Evolutionary conservation across 2,888 invertebrate genomes (phyloP).

Genomic region (Ceratothoa steindachneri): DNA sequence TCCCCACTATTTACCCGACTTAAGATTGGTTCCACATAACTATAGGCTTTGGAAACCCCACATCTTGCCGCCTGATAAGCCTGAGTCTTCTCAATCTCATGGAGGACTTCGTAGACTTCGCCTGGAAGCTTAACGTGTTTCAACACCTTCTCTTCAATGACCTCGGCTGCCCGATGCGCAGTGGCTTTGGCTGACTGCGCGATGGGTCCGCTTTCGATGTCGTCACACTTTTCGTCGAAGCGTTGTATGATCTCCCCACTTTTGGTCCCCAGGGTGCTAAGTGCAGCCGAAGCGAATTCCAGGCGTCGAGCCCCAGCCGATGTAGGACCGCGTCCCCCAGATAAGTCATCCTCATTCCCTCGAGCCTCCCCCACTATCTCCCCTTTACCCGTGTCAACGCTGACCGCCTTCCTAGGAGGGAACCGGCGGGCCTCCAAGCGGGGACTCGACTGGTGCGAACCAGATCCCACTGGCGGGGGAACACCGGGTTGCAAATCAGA

Average conservation of each 20-base stretch:
- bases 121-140: constrained; percentile 29
- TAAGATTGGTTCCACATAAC: constrained; percentile 45
- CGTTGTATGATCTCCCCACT: constrained; percentile 31
- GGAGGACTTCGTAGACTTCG: constrained; percentile 37
- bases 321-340: constrained; percentile 11
- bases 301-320: background rate
- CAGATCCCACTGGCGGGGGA: background rate
- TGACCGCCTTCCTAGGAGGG: constrained; percentile 22
- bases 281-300: constrained; percentile 21
- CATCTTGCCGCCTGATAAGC: constrained; percentile 40
- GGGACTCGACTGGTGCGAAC: background rate
- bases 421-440: constrained; percentile 5
- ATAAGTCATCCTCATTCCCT: background rate
- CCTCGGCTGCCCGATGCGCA: constrained; percentile 31
- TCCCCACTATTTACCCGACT: constrained; percentile 40
- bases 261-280: constrained; percentile 22
- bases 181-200: constrained; percentile 41
- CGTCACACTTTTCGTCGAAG: constrained; percentile 31
- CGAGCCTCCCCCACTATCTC: too few species aligned
- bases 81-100: constrained; percentile 41
- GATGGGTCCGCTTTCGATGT: constrained; percentile 34
- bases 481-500: constrained; percentile 22
- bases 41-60: constrained; percentile 36
- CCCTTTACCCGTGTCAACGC: background rate
- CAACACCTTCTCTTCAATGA: constrained; percentile 36